Evolutionary conservation across 2,888 invertebrate species (phyloP), one percentile per base, ranked within the genome.

Genomic region (Mellilla xanthometata): DNA sequence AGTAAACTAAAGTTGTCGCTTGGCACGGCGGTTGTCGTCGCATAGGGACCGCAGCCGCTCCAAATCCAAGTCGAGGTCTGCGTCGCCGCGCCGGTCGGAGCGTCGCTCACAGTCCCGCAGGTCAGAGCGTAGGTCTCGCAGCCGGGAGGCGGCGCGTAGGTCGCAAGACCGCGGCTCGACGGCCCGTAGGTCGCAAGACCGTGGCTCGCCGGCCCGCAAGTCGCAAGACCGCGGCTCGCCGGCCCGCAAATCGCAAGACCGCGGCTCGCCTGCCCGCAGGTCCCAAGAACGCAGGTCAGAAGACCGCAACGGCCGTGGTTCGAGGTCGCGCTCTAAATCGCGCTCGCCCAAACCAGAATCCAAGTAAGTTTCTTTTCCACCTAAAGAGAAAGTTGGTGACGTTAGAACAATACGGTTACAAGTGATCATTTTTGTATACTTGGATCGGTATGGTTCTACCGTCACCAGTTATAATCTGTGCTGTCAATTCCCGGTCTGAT

Each of bases 1-100:
- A 19, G 52, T 60, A 52, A 19, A 65, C 58, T 67, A 65, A 68
- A 60, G 27, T 45, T 26, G 35, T 55, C 51, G 44, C 44, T 38
- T 40, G 39, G 24, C 15, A 27, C 23, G 30, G 31, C 39, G 36
- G 22, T 43, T 41, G 30, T 23, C 33, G 26, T 24, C 43, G 52
- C 49, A 30, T 74, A 87, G 88, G 82, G 82, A 76, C 51, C 81
- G 82, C 79, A 86, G 86, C 68, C 73, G 68, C 51, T 79, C 81
- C 34, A 76, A 76, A 70, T 75, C 77, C 24, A 76, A 81, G 26
- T 81, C 85, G 26, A 68, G 73, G 15, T 83, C 56, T 7, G 41
- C 80, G 33, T 66, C 70, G 26, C 64, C 76, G 27, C 73, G 70
- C 52, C 69, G 69, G 58, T 70, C 75, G 30, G 70, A 66, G 9